Conservation (phyloP, 2,113 vertebrate genomes). For the Halcyon senegalensis region DNA sequence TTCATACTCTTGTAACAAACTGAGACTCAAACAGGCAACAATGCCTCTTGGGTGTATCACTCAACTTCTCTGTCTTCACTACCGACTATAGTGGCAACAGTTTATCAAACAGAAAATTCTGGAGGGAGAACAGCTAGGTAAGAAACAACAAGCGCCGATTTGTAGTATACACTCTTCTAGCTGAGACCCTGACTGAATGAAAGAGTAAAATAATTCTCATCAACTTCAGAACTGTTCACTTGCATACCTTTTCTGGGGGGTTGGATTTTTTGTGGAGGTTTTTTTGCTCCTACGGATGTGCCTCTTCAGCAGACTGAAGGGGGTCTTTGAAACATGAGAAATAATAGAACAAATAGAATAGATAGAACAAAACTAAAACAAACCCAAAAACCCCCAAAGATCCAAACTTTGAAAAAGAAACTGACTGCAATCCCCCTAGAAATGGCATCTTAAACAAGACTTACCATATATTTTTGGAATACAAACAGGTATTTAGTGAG, state of each 20-base stretch:
- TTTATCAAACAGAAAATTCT: neutral
- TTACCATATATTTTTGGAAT: neutral
- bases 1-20: neutral
- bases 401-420: neutral
- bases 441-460: neutral
- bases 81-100: neutral
- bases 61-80: neutral
- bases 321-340: neutral
- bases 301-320: neutral
- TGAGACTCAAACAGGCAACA: neutral
- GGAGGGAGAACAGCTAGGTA: neutral
- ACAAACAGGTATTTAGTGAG: neutral
- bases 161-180: neutral
- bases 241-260: neutral
- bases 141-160: neutral
- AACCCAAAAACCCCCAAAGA: neutral
- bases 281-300: neutral
- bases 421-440: neutral
- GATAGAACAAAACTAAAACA: neutral
- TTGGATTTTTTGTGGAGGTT: rapidly evolving
- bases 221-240: neutral
- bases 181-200: neutral
- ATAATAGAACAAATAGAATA: neutral
- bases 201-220: neutral
- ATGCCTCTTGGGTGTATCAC: neutral